A percentile compares a stretch with the other conserved stretches of the same genome.
Evolutionary conservation across 2,888 invertebrate species (phyloP).

Genomic region (Aleiodes alternator): DNA sequence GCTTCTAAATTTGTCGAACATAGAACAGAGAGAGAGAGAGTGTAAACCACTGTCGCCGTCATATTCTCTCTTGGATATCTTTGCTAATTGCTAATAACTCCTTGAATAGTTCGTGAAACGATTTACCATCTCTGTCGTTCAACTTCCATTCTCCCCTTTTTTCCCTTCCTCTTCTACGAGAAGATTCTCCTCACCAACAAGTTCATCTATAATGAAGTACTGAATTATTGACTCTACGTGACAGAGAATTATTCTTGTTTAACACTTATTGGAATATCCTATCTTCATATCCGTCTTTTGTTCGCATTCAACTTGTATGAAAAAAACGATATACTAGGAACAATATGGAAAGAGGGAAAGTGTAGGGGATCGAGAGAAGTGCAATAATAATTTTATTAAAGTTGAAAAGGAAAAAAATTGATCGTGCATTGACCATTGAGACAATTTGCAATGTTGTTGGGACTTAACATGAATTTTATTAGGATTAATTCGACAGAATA

Average conservation of each 20-base stretch:
- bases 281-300: slow-evolving; percentile 11
- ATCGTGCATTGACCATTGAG: no score
- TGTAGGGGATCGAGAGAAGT: no score
- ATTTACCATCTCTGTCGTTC: slow-evolving; percentile 9
- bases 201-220: slow-evolving; percentile 28
- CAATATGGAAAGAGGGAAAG: no score
- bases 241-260: slow-evolving; percentile 33
- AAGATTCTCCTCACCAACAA: not conserved
- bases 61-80: slow-evolving; percentile 31
- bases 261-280: slow-evolving; percentile 19
- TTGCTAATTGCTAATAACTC: slow-evolving; percentile 34
- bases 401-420: no score
- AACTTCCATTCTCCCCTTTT: slow-evolving; percentile 8
- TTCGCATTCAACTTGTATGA: not conserved
- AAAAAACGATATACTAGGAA: no score
- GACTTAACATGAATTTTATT: no score
- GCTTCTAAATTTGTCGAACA: slow-evolving; percentile 26
- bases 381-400: no score
- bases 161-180: slow-evolving; percentile 2
- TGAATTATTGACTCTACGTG: slow-evolving; percentile 25
- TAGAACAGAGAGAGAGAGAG: slow-evolving; percentile 26
- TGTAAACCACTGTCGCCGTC: slow-evolving; percentile 31
- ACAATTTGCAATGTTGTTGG: no score
- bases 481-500: no score
- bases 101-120: slow-evolving; percentile 31